Conservation (phyloP, 2,113 vertebrate genomes). For the Hyperopisus bebe region DNA sequence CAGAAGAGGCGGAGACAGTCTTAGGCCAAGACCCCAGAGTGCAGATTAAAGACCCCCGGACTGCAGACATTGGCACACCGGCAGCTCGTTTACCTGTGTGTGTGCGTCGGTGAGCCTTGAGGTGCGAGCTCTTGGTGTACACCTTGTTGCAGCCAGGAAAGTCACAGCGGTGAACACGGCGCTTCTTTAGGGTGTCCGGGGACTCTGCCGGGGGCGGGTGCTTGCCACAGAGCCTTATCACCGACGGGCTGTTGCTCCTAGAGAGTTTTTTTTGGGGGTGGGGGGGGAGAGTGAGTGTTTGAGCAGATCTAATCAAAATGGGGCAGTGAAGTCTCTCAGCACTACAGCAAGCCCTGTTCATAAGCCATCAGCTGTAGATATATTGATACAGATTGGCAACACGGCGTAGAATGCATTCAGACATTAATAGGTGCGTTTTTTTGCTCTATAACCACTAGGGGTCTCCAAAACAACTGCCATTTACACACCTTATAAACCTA, state of each 20-base stretch:
- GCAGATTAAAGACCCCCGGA: neutral
- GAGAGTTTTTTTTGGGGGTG: neutral
- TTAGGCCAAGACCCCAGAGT: neutral
- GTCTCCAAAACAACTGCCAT: neutral
- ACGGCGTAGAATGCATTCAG: neutral
- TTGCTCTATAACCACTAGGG: neutral
- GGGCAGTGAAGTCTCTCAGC: neutral
- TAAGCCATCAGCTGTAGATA: neutral
- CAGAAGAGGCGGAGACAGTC: slow-evolving; percentile 15
- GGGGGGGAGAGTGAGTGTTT: neutral
- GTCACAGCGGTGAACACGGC: slow-evolving; percentile 90
- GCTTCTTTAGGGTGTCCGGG: slow-evolving; percentile 82
- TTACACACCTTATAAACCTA: neutral
- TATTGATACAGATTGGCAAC: neutral
- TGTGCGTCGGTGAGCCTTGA: slow-evolving; percentile 94
- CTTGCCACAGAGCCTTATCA: slow-evolving; percentile 79
- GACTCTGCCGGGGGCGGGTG: slow-evolving; percentile 85
- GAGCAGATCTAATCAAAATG: neutral
- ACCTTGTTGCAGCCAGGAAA: slow-evolving; percentile 94
- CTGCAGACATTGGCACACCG: neutral
- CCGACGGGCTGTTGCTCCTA: slow-evolving; percentile 81
- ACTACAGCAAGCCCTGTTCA: neutral
- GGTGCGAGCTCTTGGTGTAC: slow-evolving; percentile 96
- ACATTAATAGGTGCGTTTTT: neutral
- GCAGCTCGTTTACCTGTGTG: slow-evolving; percentile 73